These are phyloP conservation scores for Neoscelio sp. DNA, from an alignment of 2,888 invertebrate species.

Conservation along the genomic window DNA sequence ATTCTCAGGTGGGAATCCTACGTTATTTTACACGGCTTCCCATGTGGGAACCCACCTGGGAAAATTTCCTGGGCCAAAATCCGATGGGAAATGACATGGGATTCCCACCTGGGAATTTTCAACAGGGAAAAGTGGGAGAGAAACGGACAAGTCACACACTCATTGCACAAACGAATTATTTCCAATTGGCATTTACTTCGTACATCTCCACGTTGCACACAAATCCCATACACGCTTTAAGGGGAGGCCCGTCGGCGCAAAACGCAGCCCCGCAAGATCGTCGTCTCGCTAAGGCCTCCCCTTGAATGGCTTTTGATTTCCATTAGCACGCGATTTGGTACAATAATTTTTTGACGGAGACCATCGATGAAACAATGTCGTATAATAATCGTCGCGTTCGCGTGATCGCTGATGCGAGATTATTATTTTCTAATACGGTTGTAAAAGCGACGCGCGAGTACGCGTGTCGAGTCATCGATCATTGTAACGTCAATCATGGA, in stretches of 20 bases:
- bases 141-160: not conserved
- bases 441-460: slow-evolving; percentile 57
- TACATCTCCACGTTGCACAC: slow-evolving; percentile 4
- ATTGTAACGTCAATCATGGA: slow-evolving; percentile 63
- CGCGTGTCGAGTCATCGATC: slow-evolving; percentile 34
- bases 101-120: no score
- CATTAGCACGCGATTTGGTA: slow-evolving; percentile 24
- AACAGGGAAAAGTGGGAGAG: no score
- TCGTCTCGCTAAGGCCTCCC: slow-evolving; percentile 18
- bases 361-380: slow-evolving; percentile 3
- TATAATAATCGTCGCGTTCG: slow-evolving; percentile 39
- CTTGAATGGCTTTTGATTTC: slow-evolving; percentile 8
- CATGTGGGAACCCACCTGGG: no score
- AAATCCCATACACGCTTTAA: not conserved
- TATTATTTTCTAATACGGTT: slow-evolving; percentile 65
- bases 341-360: slow-evolving; percentile 13
- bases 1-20: no score
- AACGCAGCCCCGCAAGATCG: not conserved
- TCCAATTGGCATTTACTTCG: slow-evolving; percentile 11
- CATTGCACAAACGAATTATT: not conserved
- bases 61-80: no score
- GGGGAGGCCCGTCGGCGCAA: no score
- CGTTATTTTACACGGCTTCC: no score
- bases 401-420: slow-evolving; percentile 62
- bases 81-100: no score